These are phyloP conservation scores for Gymnopithys bicolor DNA, from an alignment of 2,797 vertebrate genomes.

Conservation along the genomic window DNA sequence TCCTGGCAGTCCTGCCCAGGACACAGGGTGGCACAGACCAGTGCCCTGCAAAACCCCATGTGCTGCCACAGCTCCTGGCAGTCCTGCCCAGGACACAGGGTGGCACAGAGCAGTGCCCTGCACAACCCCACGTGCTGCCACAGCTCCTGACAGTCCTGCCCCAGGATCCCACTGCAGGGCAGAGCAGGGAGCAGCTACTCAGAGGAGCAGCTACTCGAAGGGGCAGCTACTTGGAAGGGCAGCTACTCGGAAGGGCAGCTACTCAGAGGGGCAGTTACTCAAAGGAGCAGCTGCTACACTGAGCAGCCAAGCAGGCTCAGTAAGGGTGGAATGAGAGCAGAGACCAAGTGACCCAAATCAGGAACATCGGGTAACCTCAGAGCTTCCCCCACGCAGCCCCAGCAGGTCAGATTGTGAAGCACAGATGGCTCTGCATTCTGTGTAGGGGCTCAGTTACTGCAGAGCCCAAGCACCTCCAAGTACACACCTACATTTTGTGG, in stretches of 20 bases:
- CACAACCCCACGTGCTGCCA: neutral
- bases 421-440: neutral
- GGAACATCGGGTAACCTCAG: neutral
- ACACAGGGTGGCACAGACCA: neutral
- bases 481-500: rapidly evolving
- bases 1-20: neutral
- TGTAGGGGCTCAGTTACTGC: neutral
- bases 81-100: neutral
- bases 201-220: neutral
- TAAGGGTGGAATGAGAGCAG: neutral
- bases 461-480: neutral
- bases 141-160: neutral
- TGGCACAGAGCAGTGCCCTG: neutral
- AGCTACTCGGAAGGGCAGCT: too few relatives aligned
- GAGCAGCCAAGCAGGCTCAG: neutral
- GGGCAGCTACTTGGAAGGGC: too few relatives aligned
- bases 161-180: neutral
- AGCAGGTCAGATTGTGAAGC: neutral
- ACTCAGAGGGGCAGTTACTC: too few relatives aligned
- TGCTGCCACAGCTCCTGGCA: too few relatives aligned
- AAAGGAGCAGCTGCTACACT: neutral
- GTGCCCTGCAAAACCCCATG: neutral
- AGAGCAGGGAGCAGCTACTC: too few relatives aligned
- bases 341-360: neutral
- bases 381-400: neutral